These are phyloP conservation scores for Harpegnathos saltator DNA, from an alignment of 1,140 invertebrate genomes.

Conservation along the genomic window DNA sequence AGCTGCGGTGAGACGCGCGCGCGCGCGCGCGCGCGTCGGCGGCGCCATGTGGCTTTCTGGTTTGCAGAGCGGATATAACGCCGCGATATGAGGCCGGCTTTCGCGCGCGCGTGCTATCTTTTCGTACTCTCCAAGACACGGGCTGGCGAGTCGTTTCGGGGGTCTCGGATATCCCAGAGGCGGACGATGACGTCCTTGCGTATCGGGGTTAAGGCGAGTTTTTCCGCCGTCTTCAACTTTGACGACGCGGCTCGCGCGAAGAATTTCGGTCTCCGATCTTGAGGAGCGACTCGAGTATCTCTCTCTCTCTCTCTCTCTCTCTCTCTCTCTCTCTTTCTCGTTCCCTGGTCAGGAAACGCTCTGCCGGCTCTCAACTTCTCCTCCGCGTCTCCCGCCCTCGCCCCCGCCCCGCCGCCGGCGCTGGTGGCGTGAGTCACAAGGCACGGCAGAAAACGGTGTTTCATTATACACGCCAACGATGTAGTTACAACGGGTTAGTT, in stretches of 20 bases:
- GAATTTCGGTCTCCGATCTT: no score
- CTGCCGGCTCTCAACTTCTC: slow-evolving; percentile 26
- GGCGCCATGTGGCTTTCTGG: slow-evolving; percentile 81
- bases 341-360: no score
- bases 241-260: no score
- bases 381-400: no score
- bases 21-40: no score
- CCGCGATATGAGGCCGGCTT: slow-evolving; percentile 77
- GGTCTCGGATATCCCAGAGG: no score
- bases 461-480: slow-evolving; percentile 69
- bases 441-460: slow-evolving; percentile 51
- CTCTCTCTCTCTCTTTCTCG: not conserved
- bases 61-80: slow-evolving; percentile 84
- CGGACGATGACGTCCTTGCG: no score
- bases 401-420: no score
- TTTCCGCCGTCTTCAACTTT: no score
- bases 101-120: slow-evolving; percentile 77
- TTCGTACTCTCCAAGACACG: slow-evolving; percentile 64
- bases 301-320: not conserved
- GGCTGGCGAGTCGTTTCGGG: slow-evolving; percentile 4
- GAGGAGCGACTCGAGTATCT: no score
- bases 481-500: slow-evolving; percentile 68
- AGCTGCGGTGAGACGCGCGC: slow-evolving; percentile 60
- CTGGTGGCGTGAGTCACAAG: slow-evolving; percentile 48
- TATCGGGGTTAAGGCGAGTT: no score